phyloP scores from a whole-genome alignment of 2,797 vertebrate genomes.

The Stomatorhinus walkeri region DNA sequence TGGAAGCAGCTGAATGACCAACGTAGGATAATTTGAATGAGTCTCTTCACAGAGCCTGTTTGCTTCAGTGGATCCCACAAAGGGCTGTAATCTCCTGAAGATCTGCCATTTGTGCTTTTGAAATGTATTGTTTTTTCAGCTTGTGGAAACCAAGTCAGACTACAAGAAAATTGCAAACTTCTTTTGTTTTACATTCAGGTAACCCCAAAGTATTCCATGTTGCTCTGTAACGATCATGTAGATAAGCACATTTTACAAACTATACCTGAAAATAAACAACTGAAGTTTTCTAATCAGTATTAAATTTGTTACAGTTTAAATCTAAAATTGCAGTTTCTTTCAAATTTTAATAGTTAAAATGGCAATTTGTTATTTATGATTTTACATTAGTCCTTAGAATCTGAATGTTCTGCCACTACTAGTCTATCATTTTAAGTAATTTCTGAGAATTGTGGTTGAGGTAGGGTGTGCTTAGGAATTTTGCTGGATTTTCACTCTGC shows the following conservation, averaged over 20 bases:
- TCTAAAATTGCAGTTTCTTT: background rate
- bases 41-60: constrained; percentile 24
- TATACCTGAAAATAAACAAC: background rate
- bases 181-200: background rate
- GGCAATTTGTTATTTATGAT: background rate
- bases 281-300: background rate
- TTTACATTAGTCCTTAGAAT: background rate
- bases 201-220: background rate
- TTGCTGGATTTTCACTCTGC: background rate
- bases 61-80: constrained; percentile 29
- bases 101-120: background rate
- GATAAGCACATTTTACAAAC: background rate
- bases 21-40: constrained; percentile 2
- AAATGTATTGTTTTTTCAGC: background rate
- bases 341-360: background rate
- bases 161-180: background rate
- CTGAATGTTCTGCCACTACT: background rate
- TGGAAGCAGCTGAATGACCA: constrained; percentile 39
- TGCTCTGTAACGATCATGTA: background rate
- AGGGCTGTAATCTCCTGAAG: constrained; percentile 23
- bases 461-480: background rate
- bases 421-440: background rate
- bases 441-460: background rate
- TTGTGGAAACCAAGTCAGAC: background rate
- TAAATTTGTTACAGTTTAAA: background rate